phyloP scores from a whole-genome alignment of 2,797 vertebrate genomes.

The Neosilurus mollespiculum region DNA sequence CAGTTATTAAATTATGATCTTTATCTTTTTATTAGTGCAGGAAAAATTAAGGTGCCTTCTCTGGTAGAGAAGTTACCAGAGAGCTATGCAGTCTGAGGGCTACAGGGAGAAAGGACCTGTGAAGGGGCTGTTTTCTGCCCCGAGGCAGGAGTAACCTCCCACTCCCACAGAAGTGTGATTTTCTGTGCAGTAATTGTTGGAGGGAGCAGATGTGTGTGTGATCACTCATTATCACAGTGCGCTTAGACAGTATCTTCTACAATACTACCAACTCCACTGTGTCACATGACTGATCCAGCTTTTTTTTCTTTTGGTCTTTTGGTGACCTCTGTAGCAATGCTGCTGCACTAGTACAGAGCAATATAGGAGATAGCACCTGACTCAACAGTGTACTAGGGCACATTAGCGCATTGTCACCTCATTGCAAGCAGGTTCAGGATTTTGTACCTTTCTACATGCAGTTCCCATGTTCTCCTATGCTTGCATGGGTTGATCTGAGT shows the following conservation, averaged over 20 bases:
- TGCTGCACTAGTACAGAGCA: not conserved
- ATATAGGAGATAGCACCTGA: not conserved
- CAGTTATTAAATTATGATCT: not conserved
- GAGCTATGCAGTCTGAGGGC: not conserved
- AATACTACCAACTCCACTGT: not conserved
- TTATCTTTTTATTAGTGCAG: not conserved
- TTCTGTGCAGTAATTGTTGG: not conserved
- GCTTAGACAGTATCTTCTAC: not conserved
- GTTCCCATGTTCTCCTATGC: no score
- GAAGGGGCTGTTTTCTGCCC: not conserved
- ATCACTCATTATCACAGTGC: not conserved
- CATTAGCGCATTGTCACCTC: no score
- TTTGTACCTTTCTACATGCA: no score
- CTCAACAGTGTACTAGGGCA: no score
- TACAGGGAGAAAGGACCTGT: not conserved
- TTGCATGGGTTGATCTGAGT: no score
- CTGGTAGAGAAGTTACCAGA: not conserved
- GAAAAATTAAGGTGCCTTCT: not conserved
- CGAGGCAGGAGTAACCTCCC: not conserved
- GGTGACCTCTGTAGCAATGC: not conserved
- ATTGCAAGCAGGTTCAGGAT: no score
- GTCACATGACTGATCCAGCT: not conserved
- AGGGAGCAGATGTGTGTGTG: not conserved
- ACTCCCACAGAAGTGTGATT: not conserved
- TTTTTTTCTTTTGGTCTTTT: not conserved